Percentiles rank a stretch among this genome's conserved stretches.
phyloP scores from a whole-genome alignment of 2,888 invertebrate species.

The Andricus curvator region DNA sequence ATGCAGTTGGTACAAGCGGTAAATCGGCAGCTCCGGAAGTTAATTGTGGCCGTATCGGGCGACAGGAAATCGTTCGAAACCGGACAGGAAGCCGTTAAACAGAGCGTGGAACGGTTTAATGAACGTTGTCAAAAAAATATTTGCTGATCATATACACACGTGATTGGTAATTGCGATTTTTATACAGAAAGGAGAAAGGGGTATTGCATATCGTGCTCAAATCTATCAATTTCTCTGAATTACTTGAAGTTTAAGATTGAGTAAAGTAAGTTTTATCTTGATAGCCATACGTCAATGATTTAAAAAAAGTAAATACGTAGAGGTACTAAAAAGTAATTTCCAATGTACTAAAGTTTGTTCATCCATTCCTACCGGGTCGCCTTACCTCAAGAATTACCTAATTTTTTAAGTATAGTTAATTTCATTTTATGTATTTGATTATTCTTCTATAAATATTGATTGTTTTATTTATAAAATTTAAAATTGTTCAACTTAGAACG shows the following conservation, averaged over 20 bases:
- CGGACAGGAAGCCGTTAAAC: conserved; percentile 71
- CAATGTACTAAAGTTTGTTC: too few species aligned
- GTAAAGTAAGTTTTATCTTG: neutral
- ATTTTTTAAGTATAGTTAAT: too few species aligned
- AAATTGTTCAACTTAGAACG: too few species aligned
- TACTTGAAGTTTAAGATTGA: neutral
- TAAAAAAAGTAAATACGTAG: too few species aligned
- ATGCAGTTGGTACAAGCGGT: conserved; percentile 5
- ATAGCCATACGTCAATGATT: neutral
- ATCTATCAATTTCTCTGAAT: neutral
- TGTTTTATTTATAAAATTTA: too few species aligned
- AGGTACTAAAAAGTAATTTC: too few species aligned
- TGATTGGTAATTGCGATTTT: neutral
- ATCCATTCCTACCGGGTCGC: too few species aligned
- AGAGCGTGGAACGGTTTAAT: conserved; percentile 60
- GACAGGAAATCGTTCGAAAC: conserved; percentile 66
- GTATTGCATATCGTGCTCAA: neutral
- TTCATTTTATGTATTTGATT: too few species aligned
- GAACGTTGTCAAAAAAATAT: conserved; percentile 33
- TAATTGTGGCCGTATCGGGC: conserved; percentile 61
- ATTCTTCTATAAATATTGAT: too few species aligned
- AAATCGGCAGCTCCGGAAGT: conserved; percentile 60
- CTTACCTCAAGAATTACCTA: too few species aligned
- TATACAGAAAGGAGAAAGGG: neutral
- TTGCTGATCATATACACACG: neutral